A percentile compares a stretch with the other conserved stretches of the same genome.
These are phyloP conservation scores for Limosa lapponica DNA, from an alignment of 2,797 vertebrate species.

Conservation along the genomic window DNA sequence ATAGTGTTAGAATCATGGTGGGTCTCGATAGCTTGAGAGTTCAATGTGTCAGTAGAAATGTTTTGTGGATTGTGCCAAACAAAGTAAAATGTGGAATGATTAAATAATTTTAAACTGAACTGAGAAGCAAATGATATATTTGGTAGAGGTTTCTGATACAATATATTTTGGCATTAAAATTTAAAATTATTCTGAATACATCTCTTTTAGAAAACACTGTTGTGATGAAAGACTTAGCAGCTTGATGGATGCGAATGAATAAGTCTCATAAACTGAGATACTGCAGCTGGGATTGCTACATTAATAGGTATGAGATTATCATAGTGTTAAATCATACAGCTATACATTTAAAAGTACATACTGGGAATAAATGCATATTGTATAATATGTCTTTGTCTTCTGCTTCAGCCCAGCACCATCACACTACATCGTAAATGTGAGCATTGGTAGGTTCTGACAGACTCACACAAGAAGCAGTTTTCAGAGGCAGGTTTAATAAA, in stretches of 20 bases:
- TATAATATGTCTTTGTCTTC: neutral
- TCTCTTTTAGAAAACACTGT: slow-evolving; percentile 60
- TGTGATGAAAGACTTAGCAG: slow-evolving; percentile 55
- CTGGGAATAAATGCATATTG: slow-evolving; percentile 3
- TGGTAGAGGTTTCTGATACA: neutral
- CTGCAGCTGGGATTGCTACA: slow-evolving; percentile 47
- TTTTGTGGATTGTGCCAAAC: neutral
- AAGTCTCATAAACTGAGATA: slow-evolving; percentile 58
- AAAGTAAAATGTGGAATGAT: neutral
- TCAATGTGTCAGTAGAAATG: neutral
- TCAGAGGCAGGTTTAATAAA: neutral
- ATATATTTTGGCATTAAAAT: slow-evolving; percentile 19
- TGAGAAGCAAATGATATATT: neutral
- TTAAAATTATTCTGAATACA: slow-evolving; percentile 48
- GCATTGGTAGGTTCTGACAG: neutral
- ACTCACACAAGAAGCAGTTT: neutral
- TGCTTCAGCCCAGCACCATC: neutral
- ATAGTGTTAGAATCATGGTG: neutral
- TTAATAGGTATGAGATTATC: slow-evolving; percentile 74
- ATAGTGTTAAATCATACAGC: slow-evolving; percentile 59
- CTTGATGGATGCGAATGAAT: slow-evolving; percentile 58
- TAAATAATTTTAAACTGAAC: slow-evolving; percentile 14
- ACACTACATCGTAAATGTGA: neutral
- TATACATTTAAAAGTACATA: slow-evolving; percentile 59
- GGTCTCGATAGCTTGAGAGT: neutral